Conservation (phyloP, 2,888 invertebrate species). For the Saturnia japonica region DNA sequence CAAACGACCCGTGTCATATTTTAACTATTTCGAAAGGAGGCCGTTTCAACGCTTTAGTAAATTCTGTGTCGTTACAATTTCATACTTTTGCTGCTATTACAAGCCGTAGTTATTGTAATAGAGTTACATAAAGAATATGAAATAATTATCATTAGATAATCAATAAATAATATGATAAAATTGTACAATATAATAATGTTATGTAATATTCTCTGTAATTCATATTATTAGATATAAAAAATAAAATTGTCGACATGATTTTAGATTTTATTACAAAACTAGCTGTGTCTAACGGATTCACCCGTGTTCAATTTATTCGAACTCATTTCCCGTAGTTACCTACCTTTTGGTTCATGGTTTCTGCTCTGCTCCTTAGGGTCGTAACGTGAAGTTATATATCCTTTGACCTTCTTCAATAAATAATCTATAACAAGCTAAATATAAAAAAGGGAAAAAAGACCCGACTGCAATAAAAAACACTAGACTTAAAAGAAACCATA, state of each 20-base stretch:
- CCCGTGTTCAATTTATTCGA: too few species aligned
- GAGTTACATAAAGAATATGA: constrained; percentile 22
- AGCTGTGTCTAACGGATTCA: too few species aligned
- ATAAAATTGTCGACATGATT: background rate
- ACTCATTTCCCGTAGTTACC: too few species aligned
- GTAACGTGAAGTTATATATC: too few species aligned
- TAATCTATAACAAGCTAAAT: too few species aligned
- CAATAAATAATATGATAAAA: background rate
- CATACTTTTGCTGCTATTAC: constrained; percentile 17
- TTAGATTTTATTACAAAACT: too few species aligned
- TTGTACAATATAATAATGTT: background rate
- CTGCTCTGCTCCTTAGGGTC: too few species aligned
- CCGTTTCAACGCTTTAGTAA: constrained; percentile 20
- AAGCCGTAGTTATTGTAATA: constrained; percentile 20
- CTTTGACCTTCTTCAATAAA: too few species aligned
- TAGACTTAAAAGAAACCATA: too few species aligned
- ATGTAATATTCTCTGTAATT: background rate
- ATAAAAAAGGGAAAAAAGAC: too few species aligned
- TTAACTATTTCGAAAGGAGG: constrained; percentile 20
- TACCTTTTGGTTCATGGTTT: too few species aligned
- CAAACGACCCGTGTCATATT: constrained; percentile 17
- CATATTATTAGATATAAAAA: background rate
- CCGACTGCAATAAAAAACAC: too few species aligned
- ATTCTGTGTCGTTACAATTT: constrained; percentile 22
- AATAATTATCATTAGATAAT: constrained; percentile 9